Base-by-base conservation (phyloP, 1,140 invertebrate species). In the Caenorhabditis latens region DNA sequence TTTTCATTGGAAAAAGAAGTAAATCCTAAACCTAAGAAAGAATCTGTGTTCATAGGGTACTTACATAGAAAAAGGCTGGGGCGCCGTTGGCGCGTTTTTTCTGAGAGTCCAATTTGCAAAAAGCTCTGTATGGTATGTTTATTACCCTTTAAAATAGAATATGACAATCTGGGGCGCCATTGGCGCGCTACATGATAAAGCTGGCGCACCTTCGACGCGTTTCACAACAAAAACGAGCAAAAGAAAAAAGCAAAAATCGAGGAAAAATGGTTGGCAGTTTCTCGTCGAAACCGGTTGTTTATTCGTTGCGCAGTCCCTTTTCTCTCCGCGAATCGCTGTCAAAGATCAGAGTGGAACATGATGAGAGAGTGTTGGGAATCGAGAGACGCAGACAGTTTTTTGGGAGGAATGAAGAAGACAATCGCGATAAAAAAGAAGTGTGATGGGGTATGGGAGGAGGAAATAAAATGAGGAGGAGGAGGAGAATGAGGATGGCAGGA, bases 241-340 rank as follows among this genome's bases (percentile, higher is more conserved):
- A 32, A 32, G n/a, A 32, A 32, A 32, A 2, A 32, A 32, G 32
- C 6, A 24, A 14, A 79, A 79, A 48, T 2, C 5, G n/a, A 14
- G 4, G 46, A 24, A 50, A 50, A 50, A 24, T 53, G 40, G 11
- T 21, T 79, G 71, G 46, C 71, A 79, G 71, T 50, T 79, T 53
- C 50, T 11, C 71, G n/a, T 79, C 71, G 71, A 79, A 79, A 79
- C 71, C 71, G 71, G 71, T 79, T 79, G 71, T 79, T 50, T 79
- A 50, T 79, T 79, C 71, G n/a, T 79, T 79, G 46, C 71, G 21
- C 46, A 48, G 71, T 67, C 7, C 11, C 32, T 67, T 19, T 21
- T n/a, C 14, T 50, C 71, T n/a, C 11, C n/a, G 6, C 46, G n/a
- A 79, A 79, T 79, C 71, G 71, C 46, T 79, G 71, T 79, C 71